These are phyloP conservation scores for Drosophila kambysellisi DNA, from an alignment of 2,888 invertebrate genomes.

Conservation along the genomic window DNA sequence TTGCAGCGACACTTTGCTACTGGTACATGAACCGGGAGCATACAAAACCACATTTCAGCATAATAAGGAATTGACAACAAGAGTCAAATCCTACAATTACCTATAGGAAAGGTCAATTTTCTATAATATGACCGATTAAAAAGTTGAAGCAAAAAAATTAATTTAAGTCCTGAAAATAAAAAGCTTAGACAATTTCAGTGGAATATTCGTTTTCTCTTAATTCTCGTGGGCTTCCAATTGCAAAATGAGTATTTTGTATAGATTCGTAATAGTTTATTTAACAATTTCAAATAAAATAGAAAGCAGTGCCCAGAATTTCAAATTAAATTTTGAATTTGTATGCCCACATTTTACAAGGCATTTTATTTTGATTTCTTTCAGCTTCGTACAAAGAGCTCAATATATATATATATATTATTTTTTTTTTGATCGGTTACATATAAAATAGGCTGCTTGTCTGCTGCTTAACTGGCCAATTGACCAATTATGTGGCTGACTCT, in stretches of 20 bases:
- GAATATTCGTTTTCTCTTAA: not conserved
- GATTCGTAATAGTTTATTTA: conserved; percentile 42
- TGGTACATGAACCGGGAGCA: too few relatives aligned
- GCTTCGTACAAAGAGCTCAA: conserved; percentile 2
- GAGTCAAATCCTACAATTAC: too few relatives aligned
- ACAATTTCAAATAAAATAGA: conserved; percentile 25
- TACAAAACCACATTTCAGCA: too few relatives aligned
- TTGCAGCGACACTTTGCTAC: too few relatives aligned
- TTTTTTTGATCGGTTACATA: conserved; percentile 23
- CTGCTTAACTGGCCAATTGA: conserved; percentile 24
- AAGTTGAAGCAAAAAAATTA: not conserved
- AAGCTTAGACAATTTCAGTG: not conserved
- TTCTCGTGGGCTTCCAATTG: not conserved
- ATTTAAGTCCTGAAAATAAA: not conserved
- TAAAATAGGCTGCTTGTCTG: conserved; percentile 32
- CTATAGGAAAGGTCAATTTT: not conserved
- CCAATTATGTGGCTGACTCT: too few relatives aligned
- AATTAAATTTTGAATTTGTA: conserved; percentile 14
- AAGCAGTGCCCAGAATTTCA: conserved; percentile 9
- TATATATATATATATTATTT: not conserved
- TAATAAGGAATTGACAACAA: too few relatives aligned
- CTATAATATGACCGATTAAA: not conserved
- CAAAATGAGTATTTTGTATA: conserved; percentile 10
- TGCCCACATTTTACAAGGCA: conserved; percentile 21
- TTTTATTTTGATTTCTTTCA: conserved; percentile 5